Percentiles rank a stretch among this genome's conserved stretches.
Evolutionary conservation across 2,888 invertebrate genomes (phyloP).

Genomic region (Thereva unica): DNA sequence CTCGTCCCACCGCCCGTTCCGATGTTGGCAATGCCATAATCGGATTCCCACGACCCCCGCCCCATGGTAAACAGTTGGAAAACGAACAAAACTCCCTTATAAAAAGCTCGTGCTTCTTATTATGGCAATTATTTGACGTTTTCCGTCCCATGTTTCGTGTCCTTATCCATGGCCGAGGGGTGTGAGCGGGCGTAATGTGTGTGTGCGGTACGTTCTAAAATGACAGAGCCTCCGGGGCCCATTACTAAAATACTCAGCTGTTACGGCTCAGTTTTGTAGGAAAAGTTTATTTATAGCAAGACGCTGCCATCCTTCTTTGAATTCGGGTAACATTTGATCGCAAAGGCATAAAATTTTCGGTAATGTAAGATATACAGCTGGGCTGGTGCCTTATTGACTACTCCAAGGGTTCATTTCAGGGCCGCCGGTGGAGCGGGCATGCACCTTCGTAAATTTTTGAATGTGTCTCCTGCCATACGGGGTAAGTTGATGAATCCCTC

Average conservation of each 20-base stretch:
- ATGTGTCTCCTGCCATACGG: no score
- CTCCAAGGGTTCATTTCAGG: not conserved
- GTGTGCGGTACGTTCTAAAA: constrained; percentile 1
- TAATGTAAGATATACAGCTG: not conserved
- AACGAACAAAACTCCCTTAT: constrained; percentile 4
- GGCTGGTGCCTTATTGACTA: not conserved
- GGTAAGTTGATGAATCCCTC: no score
- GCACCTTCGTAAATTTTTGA: no score
- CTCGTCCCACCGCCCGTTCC: not conserved
- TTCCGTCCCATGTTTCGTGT: constrained; percentile 1
- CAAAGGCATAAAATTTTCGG: constrained; percentile 21
- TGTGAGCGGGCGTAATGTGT: not conserved
- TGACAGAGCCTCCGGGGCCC: not conserved
- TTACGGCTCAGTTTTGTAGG: constrained; percentile 8
- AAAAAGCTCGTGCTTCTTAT: constrained; percentile 9
- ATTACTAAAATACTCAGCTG: constrained; percentile 15
- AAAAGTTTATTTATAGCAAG: constrained; percentile 1
- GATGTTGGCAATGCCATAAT: not conserved
- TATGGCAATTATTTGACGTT: constrained; percentile 21
- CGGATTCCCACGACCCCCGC: not conserved
- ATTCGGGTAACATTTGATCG: constrained; percentile 27
- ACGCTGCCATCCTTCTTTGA: constrained; percentile 19
- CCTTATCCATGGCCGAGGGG: not conserved
- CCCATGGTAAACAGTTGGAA: not conserved
- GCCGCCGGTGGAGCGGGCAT: no score